Evolutionary conservation across 2,888 invertebrate species (phyloP), one percentile per base, ranked within the genome.

Genomic region (Harpalus rubripes): DNA sequence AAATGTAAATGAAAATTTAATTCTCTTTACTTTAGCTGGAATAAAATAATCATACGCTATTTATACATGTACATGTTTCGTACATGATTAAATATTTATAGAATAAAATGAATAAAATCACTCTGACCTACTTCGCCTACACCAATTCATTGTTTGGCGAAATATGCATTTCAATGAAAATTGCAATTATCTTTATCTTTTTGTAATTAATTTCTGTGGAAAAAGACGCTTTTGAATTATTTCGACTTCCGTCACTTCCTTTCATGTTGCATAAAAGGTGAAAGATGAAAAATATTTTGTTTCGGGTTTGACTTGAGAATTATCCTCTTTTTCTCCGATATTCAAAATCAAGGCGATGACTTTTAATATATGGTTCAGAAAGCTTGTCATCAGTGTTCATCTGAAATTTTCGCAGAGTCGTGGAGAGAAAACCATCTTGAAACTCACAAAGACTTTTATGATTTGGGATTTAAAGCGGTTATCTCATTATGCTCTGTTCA

Each of bases 391-490:
- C 58, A 41, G 18, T 59, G 83, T 76, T 74, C 83, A 61, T 74
- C 76, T 41, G 59, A 74, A 76, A 83, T 74, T 81, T 61, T 72
- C 56, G 52, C 39, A 15, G 58, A 41, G 15, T 41, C 44, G 68
- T 72, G 56, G 56, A 26, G 15, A 44, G 76, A 72, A 59, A 72
- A 59, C 41, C 83, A 72, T 74, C 44, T 39, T 18, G 76, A 83
- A 74, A 83, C 83, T 83, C 83, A 61, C 74, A 84, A 84, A 84
- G 84, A 84, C 83, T 84, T 84, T 84, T 84, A 84, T 84, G 84
- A 84, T 84, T 84, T 78, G 78, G 84, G 84, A 84, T 84, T 84
- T 84, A 84, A 84, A 84, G 56, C 84, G 78, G 84, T 84, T 84
- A 84, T 84, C 84, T 84, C 84, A 84, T 84, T 84, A 84, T 84